Evolutionary conservation across 2,888 invertebrate species (phyloP).

Genomic region (Xestia ashworthii): DNA sequence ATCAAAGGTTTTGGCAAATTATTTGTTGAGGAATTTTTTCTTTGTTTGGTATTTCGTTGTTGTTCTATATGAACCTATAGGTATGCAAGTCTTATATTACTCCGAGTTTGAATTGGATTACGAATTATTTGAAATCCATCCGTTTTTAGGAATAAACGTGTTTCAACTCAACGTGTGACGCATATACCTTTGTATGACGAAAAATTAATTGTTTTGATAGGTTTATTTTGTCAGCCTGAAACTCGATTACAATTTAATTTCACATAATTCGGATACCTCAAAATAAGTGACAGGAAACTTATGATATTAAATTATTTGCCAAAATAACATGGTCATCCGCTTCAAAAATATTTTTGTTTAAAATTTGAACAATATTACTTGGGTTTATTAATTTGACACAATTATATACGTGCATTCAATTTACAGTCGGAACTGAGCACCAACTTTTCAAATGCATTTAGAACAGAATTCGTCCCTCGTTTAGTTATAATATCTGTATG

Average conservation of each 20-base stretch:
- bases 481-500: conserved; percentile 45
- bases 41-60: conserved; percentile 22
- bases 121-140: not conserved
- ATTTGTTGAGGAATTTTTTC: conserved; percentile 28
- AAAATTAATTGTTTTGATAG: not conserved
- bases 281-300: not conserved
- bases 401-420: conserved; percentile 34
- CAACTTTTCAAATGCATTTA: conserved; percentile 53
- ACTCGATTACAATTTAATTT: not conserved
- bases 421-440: conserved; percentile 4
- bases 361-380: conserved; percentile 5
- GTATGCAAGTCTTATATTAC: conserved; percentile 3
- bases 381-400: conserved; percentile 38
- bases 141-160: not conserved
- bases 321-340: not conserved
- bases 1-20: conserved; percentile 50
- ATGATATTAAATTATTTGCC: not conserved
- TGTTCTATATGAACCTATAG: not conserved
- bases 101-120: not conserved
- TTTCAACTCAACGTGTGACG: not conserved
- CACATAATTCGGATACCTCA: not conserved
- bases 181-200: too few species aligned
- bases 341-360: not conserved
- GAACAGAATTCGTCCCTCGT: conserved; percentile 51
- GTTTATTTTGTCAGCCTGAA: not conserved